Base-by-base conservation (phyloP, 2,888 invertebrate species). In the Thera obeliscata region DNA sequence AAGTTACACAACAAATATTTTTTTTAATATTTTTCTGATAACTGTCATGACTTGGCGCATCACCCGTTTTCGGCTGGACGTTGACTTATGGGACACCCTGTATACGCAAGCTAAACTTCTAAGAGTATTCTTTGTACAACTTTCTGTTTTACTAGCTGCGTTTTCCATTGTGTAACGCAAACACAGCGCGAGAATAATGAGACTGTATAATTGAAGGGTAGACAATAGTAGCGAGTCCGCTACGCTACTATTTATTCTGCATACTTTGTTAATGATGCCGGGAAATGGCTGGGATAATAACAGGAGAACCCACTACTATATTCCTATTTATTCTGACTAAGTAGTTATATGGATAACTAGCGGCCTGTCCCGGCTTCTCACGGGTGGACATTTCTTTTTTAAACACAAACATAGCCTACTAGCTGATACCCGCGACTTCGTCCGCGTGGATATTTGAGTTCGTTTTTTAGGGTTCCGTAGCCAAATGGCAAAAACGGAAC, bases 171-270 rank as follows among this genome's bases (percentile, higher is more conserved):
- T 60, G 50, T 43, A 55, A 56, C 56, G 64, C 58, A 67, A 67
- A 64, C 61, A 62, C 48, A 12, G 57, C 63, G 56, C 57, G 41
- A 69, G 71, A 71, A 74, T 74, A 74, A 75, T 73, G 67, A 74
- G 70, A 61, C 68, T 71, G 67, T 73, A 72, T 75, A 71, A 74
- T 74, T 76, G 71, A 71, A 72, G 65, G 69, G 61, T 56, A 68
- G 67, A 77, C 73, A 72, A 75, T 72, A 71, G 67, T 38, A 55
- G 59, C 56, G 63, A 65, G 49, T 43, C 52, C 41, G 50, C 48
- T 69, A 59, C 61, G 60, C 41, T 63, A 57, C 59, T 64, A 54
- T 58, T 61, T 61, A 54, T 60, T 57, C 66, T 66, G 63, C 64
- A 54, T 67, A 57, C 65, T 71, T 70, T 64, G 58, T 67, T 76